Evolutionary conservation across 2,113 vertebrate species (phyloP).

Genomic region (Corapipo altera): DNA sequence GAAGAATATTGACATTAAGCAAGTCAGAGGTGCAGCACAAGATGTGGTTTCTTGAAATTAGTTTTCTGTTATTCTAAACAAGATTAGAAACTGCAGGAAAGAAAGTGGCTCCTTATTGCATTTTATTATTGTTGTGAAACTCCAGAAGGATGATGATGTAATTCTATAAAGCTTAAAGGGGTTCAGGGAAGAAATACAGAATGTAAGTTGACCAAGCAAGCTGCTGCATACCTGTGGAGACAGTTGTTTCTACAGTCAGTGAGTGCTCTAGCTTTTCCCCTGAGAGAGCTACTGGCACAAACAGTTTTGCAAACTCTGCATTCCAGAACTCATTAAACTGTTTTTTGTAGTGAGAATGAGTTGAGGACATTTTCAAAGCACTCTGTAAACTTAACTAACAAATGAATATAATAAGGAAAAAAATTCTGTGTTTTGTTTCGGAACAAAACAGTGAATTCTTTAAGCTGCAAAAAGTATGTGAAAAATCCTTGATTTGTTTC

Average conservation of each 20-base stretch:
- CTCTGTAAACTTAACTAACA: neutral
- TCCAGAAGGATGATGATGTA: neutral
- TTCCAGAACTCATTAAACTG: neutral
- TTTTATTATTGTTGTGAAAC: slow-evolving; percentile 13
- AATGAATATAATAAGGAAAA: neutral
- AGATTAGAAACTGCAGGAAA: neutral
- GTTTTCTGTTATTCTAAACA: slow-evolving; percentile 15
- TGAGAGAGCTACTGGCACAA: neutral
- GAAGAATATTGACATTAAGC: neutral
- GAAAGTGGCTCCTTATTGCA: neutral
- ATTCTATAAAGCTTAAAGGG: neutral
- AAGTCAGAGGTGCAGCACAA: neutral
- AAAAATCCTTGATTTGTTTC: neutral
- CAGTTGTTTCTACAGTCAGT: neutral
- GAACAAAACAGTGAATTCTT: neutral
- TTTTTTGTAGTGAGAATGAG: neutral
- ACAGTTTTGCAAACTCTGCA: neutral
- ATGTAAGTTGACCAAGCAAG: neutral
- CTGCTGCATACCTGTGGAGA: neutral
- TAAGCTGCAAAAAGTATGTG: neutral
- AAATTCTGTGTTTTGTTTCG: neutral
- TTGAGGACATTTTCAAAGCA: neutral
- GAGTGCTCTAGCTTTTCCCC: neutral
- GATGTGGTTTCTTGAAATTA: slow-evolving; percentile 7
- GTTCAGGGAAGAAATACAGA: neutral